Conservation (phyloP, 2,113 vertebrate species). For the Stegostoma tigrinum region DNA sequence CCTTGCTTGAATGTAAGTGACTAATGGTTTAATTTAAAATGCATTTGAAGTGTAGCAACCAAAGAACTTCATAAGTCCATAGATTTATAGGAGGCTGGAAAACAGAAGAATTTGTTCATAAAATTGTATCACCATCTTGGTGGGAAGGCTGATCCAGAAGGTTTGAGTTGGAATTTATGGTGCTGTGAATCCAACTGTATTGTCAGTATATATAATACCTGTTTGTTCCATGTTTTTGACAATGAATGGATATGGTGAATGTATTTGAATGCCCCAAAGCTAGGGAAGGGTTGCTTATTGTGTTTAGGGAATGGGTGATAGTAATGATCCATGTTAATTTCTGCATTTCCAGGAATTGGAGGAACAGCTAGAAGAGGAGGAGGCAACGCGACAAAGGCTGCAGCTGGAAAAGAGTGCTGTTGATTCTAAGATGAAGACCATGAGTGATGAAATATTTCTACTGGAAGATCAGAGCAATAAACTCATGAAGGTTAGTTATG, state of each 20-base stretch:
- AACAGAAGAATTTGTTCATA: background rate
- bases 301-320: background rate
- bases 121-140: background rate
- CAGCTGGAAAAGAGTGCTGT: constrained; percentile 91
- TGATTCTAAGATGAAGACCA: constrained; percentile 88
- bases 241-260: background rate
- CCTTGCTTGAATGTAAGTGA: background rate
- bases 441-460: constrained; percentile 86
- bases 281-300: background rate
- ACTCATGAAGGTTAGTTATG: constrained; percentile 69
- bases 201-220: background rate
- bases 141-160: background rate
- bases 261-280: background rate
- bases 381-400: constrained; percentile 86
- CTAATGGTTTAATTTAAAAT: background rate
- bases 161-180: background rate
- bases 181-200: background rate
- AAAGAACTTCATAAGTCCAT: background rate
- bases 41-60: background rate
- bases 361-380: constrained; percentile 94
- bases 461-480: constrained; percentile 92
- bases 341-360: constrained; percentile 72
- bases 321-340: background rate
- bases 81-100: background rate
- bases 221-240: background rate